Conservation (phyloP, 2,113 vertebrate genomes). For the Lonchura striata region DNA sequence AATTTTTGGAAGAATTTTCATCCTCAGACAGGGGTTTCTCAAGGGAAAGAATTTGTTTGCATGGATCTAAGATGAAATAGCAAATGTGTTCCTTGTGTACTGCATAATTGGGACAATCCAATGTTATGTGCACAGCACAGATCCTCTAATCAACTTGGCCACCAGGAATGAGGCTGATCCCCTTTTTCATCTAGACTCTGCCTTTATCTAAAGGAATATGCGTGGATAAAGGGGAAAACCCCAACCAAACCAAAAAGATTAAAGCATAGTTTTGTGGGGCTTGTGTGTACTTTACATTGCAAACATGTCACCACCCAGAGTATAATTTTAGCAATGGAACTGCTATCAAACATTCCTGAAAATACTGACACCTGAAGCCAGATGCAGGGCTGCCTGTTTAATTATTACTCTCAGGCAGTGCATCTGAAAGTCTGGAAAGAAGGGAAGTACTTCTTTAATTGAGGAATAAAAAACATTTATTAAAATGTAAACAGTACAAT, state of each 20-base stretch:
- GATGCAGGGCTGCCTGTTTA: not conserved
- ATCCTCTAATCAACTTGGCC: not conserved
- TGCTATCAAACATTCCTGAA: slow-evolving; percentile 2
- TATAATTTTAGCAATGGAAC: not conserved
- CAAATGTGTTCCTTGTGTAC: not conserved
- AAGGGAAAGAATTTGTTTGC: not conserved
- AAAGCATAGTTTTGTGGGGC: not conserved
- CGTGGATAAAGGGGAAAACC: not conserved
- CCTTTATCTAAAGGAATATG: not conserved
- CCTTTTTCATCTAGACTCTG: not conserved
- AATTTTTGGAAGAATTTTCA: not conserved
- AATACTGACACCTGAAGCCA: slow-evolving; percentile 4
- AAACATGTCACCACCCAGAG: not conserved
- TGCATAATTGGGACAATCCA: not conserved
- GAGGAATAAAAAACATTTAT: not conserved
- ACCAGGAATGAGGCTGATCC: not conserved
- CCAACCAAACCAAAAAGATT: not conserved
- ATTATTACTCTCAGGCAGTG: not conserved
- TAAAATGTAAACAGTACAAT: not conserved
- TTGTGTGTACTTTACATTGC: not conserved
- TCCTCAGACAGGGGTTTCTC: not conserved
- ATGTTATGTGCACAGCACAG: not conserved
- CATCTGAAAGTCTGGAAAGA: not conserved
- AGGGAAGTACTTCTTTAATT: not conserved
- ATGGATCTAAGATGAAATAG: not conserved